Evolutionary conservation across 2,888 invertebrate genomes (phyloP).

Genomic region (Caenorhabditis zanzibari): DNA sequence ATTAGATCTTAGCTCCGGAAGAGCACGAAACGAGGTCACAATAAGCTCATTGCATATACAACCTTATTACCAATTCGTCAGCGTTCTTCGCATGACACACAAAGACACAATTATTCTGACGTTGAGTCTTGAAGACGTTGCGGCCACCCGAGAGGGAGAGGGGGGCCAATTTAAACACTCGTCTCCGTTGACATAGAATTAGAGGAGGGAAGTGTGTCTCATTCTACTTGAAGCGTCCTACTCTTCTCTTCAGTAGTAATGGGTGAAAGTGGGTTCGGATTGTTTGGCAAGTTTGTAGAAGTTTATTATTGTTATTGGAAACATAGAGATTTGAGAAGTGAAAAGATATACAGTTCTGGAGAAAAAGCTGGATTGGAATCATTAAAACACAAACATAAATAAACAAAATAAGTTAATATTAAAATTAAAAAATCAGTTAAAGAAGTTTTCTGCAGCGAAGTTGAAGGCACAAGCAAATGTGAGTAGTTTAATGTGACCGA

Average conservation of each 20-base stretch:
- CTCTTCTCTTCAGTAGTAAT: conserved; percentile 14
- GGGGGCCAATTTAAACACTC: conserved; percentile 30
- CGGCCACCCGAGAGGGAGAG: conserved; percentile 5
- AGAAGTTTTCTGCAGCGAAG: no score
- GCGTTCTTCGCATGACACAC: conserved; percentile 19
- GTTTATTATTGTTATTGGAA: background rate
- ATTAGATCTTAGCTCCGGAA: background rate
- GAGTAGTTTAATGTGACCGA: background rate
- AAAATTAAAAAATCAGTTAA: background rate
- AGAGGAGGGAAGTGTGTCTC: conserved; percentile 46
- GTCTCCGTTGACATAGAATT: conserved; percentile 34
- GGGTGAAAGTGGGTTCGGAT: conserved; percentile 13
- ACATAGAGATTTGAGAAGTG: no score
- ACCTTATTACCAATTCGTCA: conserved; percentile 8
- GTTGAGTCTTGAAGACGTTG: conserved; percentile 20
- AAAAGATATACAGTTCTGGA: background rate
- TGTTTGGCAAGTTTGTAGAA: background rate
- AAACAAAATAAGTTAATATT: background rate
- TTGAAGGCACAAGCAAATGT: background rate
- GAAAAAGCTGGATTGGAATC: no score
- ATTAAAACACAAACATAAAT: background rate
- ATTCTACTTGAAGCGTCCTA: conserved; percentile 52
- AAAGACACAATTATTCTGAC: conserved; percentile 22
- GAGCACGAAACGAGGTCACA: background rate
- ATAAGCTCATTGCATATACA: conserved; percentile 12